Evolutionary conservation across 2,113 vertebrate genomes (phyloP), one percentile per base, ranked within the genome.

Genomic region (Sinocyclocheilus grahami): DNA sequence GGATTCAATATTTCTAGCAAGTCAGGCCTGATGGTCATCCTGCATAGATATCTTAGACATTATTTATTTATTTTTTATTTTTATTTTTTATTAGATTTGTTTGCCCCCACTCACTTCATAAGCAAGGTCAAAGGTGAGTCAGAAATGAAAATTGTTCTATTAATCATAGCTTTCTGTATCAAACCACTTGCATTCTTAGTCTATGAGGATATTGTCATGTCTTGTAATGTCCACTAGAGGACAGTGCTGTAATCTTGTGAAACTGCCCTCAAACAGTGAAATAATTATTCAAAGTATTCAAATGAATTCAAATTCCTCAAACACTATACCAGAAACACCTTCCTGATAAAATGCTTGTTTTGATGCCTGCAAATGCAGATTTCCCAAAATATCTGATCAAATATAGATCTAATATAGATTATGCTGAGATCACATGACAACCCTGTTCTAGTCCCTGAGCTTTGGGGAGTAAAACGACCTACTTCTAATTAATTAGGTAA

Each of bases 401-500:
- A 33, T 48, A 16, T 48, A 10, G n/a, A 62, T 62, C 30, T 79
- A 22, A 86, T 8, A 27, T 76, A 27, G 13, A 76, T 12, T 24
- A 53, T 53, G n/a, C 63, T 51, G 10, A 75, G 16, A 69, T 82
- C 33, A 65, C 20, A 4, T 81, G 30, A 11, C 27, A 75, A 5
- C 24, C 42, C 6, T 60, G 27, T 42, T 62, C 22, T 22, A 75
- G 13, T 86, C 46, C 55, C 4, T 65, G 13, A 75, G 39, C 69
- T 63, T 75, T 65, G 14, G 89, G 92, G 93, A 93, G 91, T 90
- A 92, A 92, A 91, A 90, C 92, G 92, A 93, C 91, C 94, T 88
- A 94, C 91, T 95, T 94, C 12, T n/a, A 91, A 92, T 92, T 92
- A 92, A 91, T 92, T 93, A 93, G 87, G 20, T 79, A 91, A 89